Conservation (phyloP, 2,888 invertebrate genomes). For the Sclerodermus sp. region DNA sequence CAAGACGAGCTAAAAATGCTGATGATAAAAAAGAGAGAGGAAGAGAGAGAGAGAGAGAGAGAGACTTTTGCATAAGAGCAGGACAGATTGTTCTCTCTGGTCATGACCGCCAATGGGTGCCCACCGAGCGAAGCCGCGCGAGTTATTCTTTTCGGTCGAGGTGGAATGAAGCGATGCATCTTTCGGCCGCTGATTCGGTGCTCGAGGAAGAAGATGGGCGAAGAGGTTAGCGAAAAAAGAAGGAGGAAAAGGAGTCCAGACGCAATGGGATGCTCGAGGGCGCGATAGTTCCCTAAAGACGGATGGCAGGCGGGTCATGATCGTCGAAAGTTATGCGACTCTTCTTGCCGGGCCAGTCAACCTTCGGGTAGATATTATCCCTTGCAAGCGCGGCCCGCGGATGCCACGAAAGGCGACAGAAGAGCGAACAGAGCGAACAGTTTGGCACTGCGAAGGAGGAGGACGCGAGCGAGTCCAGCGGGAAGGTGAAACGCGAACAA, state of each 20-base stretch:
- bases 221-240: constrained; percentile 12
- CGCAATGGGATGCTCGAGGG: constrained; percentile 26
- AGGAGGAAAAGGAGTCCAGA: neutral
- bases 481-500: too few relatives aligned
- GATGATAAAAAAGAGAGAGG: too few relatives aligned
- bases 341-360: constrained; percentile 37
- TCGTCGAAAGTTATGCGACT: constrained; percentile 48
- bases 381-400: constrained; percentile 25
- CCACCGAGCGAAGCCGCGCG: constrained; percentile 9
- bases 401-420: constrained; percentile 18
- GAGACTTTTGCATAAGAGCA: too few relatives aligned
- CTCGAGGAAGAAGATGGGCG: constrained; percentile 9
- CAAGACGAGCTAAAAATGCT: too few relatives aligned
- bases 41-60: too few relatives aligned
- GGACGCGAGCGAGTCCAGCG: too few relatives aligned
- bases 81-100: too few relatives aligned
- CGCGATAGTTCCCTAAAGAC: constrained; percentile 41
- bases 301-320: constrained; percentile 37
- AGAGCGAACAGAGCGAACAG: too few relatives aligned
- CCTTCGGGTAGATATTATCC: constrained; percentile 33
- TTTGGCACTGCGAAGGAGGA: too few relatives aligned
- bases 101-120: too few relatives aligned
- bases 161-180: constrained; percentile 50
- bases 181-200: constrained; percentile 25
- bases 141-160: constrained; percentile 15